Conservation (phyloP, 2,113 vertebrate species). For the Alectura lathami region DNA sequence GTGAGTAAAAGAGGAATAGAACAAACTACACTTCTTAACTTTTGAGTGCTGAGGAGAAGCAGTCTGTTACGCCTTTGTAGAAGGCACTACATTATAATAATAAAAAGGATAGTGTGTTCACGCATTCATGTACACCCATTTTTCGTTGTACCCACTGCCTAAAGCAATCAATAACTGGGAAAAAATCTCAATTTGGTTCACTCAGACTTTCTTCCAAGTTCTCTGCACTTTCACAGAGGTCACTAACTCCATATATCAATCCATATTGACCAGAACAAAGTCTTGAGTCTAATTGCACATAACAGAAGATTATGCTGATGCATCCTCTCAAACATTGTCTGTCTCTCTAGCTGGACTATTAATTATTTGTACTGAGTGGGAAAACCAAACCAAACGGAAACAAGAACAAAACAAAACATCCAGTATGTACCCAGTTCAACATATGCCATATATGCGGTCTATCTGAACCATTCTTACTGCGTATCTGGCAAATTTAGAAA, state of each 20-base stretch:
- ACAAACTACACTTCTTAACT: not conserved
- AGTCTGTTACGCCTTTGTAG: not conserved
- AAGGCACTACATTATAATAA: not conserved
- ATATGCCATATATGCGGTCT: not conserved
- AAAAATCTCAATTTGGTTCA: not conserved
- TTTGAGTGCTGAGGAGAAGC: not conserved
- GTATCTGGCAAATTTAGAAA: not conserved
- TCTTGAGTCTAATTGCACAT: not conserved
- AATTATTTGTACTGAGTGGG: not conserved
- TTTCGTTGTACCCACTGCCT: not conserved
- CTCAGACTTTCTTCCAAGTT: not conserved
- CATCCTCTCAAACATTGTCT: not conserved
- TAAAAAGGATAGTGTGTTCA: not conserved
- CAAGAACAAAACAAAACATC: not conserved
- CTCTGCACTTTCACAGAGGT: not conserved
- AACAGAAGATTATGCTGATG: not conserved
- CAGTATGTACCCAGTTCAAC: not conserved
- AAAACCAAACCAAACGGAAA: not conserved
- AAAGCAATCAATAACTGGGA: not conserved
- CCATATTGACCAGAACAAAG: not conserved
- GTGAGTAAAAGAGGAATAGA: not conserved
- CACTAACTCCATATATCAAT: not conserved
- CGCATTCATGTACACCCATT: not conserved
- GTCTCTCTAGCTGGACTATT: not conserved
- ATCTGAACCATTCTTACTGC: not conserved